These are phyloP conservation scores for Neogobius melanostomus DNA, from an alignment of 2,113 vertebrate species.

Conservation along the genomic window DNA sequence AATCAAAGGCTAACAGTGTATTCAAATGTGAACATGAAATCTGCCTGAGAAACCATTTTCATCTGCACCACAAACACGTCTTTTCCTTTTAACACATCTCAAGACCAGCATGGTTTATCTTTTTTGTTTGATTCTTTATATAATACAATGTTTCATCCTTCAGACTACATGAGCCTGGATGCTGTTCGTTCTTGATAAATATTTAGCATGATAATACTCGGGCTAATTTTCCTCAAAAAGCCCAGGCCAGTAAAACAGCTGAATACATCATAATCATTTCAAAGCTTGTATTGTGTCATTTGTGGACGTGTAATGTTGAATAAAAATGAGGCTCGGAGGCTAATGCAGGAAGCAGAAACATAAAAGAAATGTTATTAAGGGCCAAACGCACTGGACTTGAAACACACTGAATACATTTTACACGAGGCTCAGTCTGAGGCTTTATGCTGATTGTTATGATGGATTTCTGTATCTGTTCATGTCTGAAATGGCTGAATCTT, in stretches of 20 bases:
- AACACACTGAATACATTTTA: constrained; percentile 76
- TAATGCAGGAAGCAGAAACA: constrained; percentile 64
- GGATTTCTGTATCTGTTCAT: constrained; percentile 49
- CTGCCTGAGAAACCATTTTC: background rate
- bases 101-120: background rate
- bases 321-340: constrained; percentile 85
- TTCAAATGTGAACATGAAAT: background rate
- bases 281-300: constrained; percentile 57
- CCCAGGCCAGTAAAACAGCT: background rate
- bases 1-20: background rate
- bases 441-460: constrained; percentile 53
- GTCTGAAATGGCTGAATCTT: constrained; percentile 60
- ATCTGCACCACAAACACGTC: background rate
- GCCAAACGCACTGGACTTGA: constrained; percentile 89
- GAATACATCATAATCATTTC: constrained; percentile 50
- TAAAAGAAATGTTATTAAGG: constrained; percentile 89
- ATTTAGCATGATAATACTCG: constrained; percentile 8
- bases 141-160: constrained; percentile 3
- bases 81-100: background rate
- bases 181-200: background rate
- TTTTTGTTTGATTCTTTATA: constrained; percentile 12
- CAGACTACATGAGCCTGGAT: background rate
- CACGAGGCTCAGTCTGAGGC: constrained; percentile 66
- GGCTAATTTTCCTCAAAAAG: background rate
- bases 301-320: constrained; percentile 86